Evolutionary conservation across 2,888 invertebrate species (phyloP).

Genomic region (Stratiomys singularior): DNA sequence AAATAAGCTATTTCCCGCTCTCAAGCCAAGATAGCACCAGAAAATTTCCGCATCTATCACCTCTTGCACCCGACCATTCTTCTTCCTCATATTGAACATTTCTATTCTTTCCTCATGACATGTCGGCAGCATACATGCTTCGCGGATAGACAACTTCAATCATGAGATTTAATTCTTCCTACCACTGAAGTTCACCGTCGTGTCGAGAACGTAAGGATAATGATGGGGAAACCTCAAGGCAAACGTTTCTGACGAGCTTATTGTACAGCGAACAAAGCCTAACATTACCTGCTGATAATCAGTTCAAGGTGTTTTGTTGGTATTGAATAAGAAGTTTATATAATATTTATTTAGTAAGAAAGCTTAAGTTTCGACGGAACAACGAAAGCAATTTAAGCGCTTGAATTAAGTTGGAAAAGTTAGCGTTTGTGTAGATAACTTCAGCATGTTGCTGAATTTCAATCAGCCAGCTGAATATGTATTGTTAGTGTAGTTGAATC

Average conservation of each 20-base stretch:
- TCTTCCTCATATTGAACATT: too few species aligned
- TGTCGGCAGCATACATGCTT: too few species aligned
- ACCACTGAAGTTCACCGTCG: too few species aligned
- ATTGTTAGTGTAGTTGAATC: too few species aligned
- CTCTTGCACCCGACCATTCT: too few species aligned
- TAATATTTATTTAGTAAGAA: background rate
- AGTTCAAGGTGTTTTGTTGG: background rate
- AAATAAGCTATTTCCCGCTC: too few species aligned
- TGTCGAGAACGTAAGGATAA: too few species aligned
- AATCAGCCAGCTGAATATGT: too few species aligned
- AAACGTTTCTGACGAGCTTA: background rate
- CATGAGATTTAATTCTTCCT: background rate
- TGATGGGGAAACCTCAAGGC: background rate
- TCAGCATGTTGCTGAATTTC: background rate
- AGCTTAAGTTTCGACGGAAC: background rate
- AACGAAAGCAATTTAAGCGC: background rate
- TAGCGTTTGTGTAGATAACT: background rate
- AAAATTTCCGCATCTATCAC: too few species aligned
- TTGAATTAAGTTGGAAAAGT: background rate
- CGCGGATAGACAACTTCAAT: background rate
- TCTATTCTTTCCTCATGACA: too few species aligned
- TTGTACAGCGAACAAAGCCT: constrained; percentile 1
- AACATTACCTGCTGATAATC: background rate
- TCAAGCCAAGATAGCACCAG: too few species aligned
- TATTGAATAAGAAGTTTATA: constrained; percentile 1